Conservation (phyloP, 2,888 invertebrate genomes). For the Ischnura elegans region DNA sequence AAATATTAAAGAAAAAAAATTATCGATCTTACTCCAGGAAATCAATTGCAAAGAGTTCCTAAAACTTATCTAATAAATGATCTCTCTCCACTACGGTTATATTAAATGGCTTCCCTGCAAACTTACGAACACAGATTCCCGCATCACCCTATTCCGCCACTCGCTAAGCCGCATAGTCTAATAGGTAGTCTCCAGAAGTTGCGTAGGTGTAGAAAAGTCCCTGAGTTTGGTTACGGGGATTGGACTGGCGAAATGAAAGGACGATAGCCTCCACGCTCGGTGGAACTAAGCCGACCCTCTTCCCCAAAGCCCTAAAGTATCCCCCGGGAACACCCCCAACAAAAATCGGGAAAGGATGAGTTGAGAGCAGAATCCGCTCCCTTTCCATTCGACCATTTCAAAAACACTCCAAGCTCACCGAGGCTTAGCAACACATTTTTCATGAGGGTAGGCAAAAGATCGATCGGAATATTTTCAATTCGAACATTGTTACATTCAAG, state of each 20-base stretch:
- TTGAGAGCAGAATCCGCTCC: background rate
- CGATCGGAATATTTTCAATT: too few relatives aligned
- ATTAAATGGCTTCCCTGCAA: too few relatives aligned
- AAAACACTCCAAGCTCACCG: too few relatives aligned
- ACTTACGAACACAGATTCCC: too few relatives aligned
- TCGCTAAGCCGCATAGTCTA: background rate
- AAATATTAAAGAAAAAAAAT: too few relatives aligned
- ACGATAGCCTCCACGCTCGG: slow-evolving; percentile 54
- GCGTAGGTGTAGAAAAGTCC: background rate
- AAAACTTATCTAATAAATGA: too few relatives aligned
- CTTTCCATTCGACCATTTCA: background rate
- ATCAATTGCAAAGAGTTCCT: too few relatives aligned
- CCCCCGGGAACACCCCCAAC: background rate
- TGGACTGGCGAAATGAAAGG: slow-evolving; percentile 37
- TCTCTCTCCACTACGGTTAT: too few relatives aligned
- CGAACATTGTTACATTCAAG: too few relatives aligned
- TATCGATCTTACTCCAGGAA: too few relatives aligned
- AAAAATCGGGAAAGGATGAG: background rate
- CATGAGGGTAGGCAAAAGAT: too few relatives aligned
- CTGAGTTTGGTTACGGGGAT: background rate
- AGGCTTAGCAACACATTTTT: too few relatives aligned
- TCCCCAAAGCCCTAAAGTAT: background rate
- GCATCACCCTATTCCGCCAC: background rate
- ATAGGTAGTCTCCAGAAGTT: background rate
- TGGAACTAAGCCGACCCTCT: slow-evolving; percentile 20